Conservation (phyloP, 2,888 invertebrate species). For the Troilus luridus region DNA sequence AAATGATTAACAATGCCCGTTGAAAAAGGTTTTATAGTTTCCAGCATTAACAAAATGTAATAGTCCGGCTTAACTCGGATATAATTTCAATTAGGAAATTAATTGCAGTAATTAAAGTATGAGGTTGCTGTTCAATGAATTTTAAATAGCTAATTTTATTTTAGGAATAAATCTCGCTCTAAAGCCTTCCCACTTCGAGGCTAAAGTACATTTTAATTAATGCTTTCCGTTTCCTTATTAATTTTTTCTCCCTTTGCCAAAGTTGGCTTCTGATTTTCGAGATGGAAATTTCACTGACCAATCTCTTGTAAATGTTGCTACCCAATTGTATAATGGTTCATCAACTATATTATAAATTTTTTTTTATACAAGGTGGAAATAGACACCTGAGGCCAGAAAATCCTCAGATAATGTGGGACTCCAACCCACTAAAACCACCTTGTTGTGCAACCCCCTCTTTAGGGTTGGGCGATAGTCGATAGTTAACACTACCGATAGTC, state of each 20-base stretch:
- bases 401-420: no score
- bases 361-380: neutral
- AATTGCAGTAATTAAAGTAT: slow-evolving; percentile 18
- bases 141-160: slow-evolving; percentile 12
- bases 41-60: neutral
- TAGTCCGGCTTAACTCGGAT: neutral
- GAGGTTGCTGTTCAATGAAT: neutral
- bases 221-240: neutral
- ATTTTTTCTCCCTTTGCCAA: neutral
- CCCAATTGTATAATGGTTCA: neutral
- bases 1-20: neutral
- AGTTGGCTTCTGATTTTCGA: neutral
- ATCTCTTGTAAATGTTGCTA: neutral
- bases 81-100: neutral
- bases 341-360: neutral
- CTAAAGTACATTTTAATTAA: slow-evolving; percentile 3
- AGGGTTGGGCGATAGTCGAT: no score
- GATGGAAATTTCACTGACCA: neutral
- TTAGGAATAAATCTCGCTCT: neutral
- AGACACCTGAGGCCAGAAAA: no score
- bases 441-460: no score
- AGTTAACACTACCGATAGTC: no score
- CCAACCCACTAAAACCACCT: no score
- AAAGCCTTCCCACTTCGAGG: neutral
- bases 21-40: neutral